phyloP scores from a whole-genome alignment of 1,140 invertebrate species.

The Aethina tumida region DNA sequence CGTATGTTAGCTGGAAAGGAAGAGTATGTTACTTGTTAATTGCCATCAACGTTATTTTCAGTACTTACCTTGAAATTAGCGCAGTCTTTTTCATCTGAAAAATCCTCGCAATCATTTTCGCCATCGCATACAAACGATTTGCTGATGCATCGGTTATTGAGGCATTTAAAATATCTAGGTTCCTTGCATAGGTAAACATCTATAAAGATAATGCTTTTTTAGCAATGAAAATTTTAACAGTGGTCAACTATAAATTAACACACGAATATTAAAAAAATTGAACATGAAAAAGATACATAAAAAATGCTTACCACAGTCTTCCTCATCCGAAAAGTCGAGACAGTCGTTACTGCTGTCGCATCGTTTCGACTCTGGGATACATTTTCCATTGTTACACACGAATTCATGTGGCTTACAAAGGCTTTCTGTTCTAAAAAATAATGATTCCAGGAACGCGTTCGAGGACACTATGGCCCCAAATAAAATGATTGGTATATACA shows the following conservation, averaged over 20 bases:
- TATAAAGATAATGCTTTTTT: conserved; percentile 15
- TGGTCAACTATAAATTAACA: too few relatives aligned
- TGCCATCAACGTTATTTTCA: conserved; percentile 30
- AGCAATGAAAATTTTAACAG: conserved; percentile 2
- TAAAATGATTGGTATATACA: too few relatives aligned
- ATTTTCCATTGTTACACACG: conserved; percentile 19
- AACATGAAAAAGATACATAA: conserved; percentile 5
- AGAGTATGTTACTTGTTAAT: background rate
- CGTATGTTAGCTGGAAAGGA: conserved; percentile 8
- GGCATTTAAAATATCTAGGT: conserved; percentile 32
- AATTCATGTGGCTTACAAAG: conserved; percentile 21
- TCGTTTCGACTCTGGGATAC: conserved; percentile 37
- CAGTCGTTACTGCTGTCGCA: conserved; percentile 67
- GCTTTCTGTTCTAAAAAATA: background rate
- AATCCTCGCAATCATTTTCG: conserved; percentile 43
- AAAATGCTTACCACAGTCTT: conserved; percentile 41
- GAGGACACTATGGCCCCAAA: conserved; percentile 9
- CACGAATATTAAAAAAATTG: background rate
- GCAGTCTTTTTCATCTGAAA: conserved; percentile 42
- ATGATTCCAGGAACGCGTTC: conserved; percentile 9
- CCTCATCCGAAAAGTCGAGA: conserved; percentile 55
- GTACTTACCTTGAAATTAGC: conserved; percentile 13
- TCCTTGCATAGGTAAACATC: conserved; percentile 23
- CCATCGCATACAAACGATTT: conserved; percentile 38
- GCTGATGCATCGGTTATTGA: conserved; percentile 41